Conservation (phyloP, 2,797 vertebrate species). For the Rallus crepitans region DNA sequence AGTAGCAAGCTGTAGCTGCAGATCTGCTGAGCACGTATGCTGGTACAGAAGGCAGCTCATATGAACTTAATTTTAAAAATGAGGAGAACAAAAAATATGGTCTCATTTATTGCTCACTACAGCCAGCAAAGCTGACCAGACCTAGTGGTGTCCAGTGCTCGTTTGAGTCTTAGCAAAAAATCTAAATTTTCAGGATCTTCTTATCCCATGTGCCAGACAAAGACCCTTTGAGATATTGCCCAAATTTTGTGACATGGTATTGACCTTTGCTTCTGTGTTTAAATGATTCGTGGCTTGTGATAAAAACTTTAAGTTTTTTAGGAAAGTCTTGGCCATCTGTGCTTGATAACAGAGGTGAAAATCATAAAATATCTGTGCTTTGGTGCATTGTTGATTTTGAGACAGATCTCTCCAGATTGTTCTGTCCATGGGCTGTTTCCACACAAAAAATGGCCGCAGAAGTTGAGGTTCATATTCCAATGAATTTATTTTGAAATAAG, state of each 20-base stretch:
- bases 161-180: background rate
- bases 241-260: background rate
- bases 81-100: background rate
- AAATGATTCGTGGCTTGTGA: background rate
- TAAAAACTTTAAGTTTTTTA: background rate
- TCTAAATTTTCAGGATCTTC: background rate
- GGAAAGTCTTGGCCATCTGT: background rate
- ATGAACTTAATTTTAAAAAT: background rate
- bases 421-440: background rate
- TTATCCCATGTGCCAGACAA: background rate
- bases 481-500: background rate
- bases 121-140: background rate
- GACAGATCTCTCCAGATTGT: background rate
- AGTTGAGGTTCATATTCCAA: background rate
- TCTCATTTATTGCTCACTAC: background rate
- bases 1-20: background rate
- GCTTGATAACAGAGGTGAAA: background rate
- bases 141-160: background rate
- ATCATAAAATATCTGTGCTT: background rate
- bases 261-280: background rate
- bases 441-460: background rate
- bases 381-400: background rate
- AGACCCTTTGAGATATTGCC: background rate
- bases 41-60: background rate
- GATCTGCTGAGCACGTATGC: background rate